Evolutionary conservation across 2,113 vertebrate genomes (phyloP), one percentile per base, ranked within the genome.

Genomic region (Castor canadensis): DNA sequence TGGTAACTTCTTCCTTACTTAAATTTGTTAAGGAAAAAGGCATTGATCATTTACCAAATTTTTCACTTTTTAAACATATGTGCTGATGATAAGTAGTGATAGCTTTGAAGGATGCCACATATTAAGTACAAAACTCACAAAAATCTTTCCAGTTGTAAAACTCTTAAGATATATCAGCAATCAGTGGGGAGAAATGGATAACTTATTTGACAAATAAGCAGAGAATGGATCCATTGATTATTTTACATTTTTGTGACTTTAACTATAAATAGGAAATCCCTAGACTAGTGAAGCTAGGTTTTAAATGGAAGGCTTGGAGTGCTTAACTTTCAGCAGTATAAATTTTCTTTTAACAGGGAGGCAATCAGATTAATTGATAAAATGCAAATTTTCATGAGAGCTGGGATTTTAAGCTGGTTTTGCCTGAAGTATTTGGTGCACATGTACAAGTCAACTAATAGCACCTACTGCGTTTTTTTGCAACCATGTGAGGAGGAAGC

Each of bases 261-360:
- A 92, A 58, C 22, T 87, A n/a, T 81, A 77, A 81, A 16, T 43
- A 67, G 28, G 5, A 16, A 93, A 20, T 13, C 5, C 9, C n/a
- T 49, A 93, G 32, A 67, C 89, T 82, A 82, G 84, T 91, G 26
- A 72, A 60, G 81, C 40, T 6, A 24, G 6, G 60, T 64, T 86
- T 95, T 82, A 64, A 89, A 30, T 45, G 11, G 67, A 81, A 72
- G 12, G 32, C n/a, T 80, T 26, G 17, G 12, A 71, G 8, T 84
- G 17, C 75, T 95, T 35, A n/a, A 6, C 73, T 91, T 88, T 93
- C 69, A 82, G 60, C 1, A 11, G 16, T 45, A 2, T 43, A 82
- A 7, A 19, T 91, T 95, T 88, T 90, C 22, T 86, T 89, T 82
- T 75, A 92, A n/a, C 28, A 91, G 60, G 47, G 11, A 79, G 32